Percentiles rank a stretch among this genome's conserved stretches.
Conservation (phyloP, 2,113 vertebrate species). For the Mormoops blainvillei region DNA sequence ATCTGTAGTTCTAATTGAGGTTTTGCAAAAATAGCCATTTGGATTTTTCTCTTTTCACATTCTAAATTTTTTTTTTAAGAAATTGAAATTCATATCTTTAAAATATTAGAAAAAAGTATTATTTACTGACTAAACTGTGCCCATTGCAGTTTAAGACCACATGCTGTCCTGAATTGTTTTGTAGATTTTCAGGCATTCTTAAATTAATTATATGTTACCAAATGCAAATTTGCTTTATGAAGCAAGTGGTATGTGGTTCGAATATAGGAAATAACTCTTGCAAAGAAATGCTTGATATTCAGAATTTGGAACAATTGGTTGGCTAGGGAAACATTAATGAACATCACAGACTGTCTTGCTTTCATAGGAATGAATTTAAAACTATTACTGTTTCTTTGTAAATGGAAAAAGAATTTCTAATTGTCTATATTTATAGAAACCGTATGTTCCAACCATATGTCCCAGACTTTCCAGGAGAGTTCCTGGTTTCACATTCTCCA, state of each 20-base stretch:
- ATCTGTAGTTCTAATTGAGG: background rate
- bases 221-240: conserved; percentile 31
- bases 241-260: background rate
- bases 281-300: conserved; percentile 36
- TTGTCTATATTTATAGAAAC: conserved; percentile 42
- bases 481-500: background rate
- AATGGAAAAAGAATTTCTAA: conserved; percentile 56
- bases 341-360: conserved; percentile 56
- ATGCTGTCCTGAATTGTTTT: conserved; percentile 11
- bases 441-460: conserved; percentile 22
- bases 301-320: conserved; percentile 57
- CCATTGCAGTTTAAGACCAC: background rate
- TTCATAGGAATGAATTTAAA: conserved; percentile 47
- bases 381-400: conserved; percentile 31
- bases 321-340: conserved; percentile 57
- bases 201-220: conserved; percentile 15
- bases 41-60: conserved; percentile 11
- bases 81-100: background rate
- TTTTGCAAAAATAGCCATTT: background rate
- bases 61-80: conserved; percentile 27
- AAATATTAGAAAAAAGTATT: background rate
- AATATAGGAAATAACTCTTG: conserved; percentile 43
- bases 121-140: background rate
- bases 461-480: conserved; percentile 20
- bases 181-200: conserved; percentile 15